Conservation (phyloP, 2,888 invertebrate species). For the Anticlea derivata region DNA sequence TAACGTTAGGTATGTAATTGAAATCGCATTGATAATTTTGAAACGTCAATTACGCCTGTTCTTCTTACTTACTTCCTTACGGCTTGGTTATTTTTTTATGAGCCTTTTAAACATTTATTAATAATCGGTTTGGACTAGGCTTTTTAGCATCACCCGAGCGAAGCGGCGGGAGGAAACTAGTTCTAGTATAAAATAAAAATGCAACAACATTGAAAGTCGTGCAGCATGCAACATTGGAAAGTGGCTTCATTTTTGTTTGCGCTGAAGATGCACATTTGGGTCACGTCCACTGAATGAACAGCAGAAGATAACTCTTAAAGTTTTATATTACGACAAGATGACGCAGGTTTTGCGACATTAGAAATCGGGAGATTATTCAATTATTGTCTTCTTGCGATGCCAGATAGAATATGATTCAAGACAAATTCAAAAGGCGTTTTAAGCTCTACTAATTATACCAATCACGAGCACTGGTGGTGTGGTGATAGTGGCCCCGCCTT, state of each 20-base stretch:
- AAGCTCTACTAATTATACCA: neutral
- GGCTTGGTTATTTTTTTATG: too few relatives aligned
- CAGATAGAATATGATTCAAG: neutral
- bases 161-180: too few relatives aligned
- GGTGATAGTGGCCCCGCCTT: too few relatives aligned
- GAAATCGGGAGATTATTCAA: neutral
- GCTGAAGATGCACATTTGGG: constrained; percentile 70
- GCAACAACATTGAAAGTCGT: constrained; percentile 49
- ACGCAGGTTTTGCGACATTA: constrained; percentile 2
- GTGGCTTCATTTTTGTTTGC: constrained; percentile 68
- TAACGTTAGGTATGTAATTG: too few relatives aligned
- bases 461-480: too few relatives aligned
- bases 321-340: constrained; percentile 23
- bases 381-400: neutral
- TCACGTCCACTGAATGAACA: constrained; percentile 53
- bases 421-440: neutral
- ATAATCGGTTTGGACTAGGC: too few relatives aligned
- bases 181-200: constrained; percentile 33
- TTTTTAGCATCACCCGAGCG: too few relatives aligned
- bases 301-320: too few relatives aligned
- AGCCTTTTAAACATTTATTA: too few relatives aligned
- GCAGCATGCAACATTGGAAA: constrained; percentile 75
- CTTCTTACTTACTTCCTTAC: too few relatives aligned
- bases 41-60: too few relatives aligned
- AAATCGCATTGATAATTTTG: too few relatives aligned